Percentiles rank a stretch among this genome's conserved stretches.
These are phyloP conservation scores for Corythoichthys haematopterus DNA, from an alignment of 2,113 vertebrate species.

Conservation along the genomic window DNA sequence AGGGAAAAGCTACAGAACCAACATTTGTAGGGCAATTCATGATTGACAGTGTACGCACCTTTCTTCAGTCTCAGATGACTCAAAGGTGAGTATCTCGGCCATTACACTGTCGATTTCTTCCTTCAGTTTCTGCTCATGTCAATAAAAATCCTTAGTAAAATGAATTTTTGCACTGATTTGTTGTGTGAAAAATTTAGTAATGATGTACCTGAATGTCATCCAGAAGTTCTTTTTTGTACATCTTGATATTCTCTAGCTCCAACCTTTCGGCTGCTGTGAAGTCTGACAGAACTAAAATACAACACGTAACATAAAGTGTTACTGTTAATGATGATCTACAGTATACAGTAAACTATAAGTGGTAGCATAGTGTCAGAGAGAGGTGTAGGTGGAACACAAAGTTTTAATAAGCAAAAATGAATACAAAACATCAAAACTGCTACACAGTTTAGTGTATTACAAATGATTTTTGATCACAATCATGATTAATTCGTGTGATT, in stretches of 20 bases:
- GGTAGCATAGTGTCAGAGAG: too few species aligned
- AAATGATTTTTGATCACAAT: too few species aligned
- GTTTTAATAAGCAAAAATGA: too few species aligned
- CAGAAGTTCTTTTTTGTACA: constrained; percentile 78
- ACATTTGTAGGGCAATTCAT: neutral
- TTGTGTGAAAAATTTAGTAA: neutral
- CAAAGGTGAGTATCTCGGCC: constrained; percentile 82
- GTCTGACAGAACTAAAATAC: constrained; percentile 67
- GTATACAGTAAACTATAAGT: too few species aligned
- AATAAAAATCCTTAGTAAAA: neutral
- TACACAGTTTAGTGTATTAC: too few species aligned
- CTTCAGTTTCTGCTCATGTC: constrained; percentile 78
- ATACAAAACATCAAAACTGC: too few species aligned
- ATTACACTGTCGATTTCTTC: constrained; percentile 83
- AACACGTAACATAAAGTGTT: neutral
- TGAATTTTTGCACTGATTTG: neutral
- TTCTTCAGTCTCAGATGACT: constrained; percentile 74
- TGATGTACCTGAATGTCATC: constrained; percentile 83
- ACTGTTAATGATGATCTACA: neutral
- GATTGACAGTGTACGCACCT: constrained; percentile 63
- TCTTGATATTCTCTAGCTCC: constrained; percentile 81
- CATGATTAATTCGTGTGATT: too few species aligned
- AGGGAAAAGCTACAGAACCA: neutral
- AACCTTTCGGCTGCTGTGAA: constrained; percentile 75
- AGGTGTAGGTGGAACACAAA: too few species aligned